A percentile compares a stretch with the other conserved stretches of the same genome.
Evolutionary conservation across 2,888 invertebrate species (phyloP).

Genomic region (Eilema sororculum): DNA sequence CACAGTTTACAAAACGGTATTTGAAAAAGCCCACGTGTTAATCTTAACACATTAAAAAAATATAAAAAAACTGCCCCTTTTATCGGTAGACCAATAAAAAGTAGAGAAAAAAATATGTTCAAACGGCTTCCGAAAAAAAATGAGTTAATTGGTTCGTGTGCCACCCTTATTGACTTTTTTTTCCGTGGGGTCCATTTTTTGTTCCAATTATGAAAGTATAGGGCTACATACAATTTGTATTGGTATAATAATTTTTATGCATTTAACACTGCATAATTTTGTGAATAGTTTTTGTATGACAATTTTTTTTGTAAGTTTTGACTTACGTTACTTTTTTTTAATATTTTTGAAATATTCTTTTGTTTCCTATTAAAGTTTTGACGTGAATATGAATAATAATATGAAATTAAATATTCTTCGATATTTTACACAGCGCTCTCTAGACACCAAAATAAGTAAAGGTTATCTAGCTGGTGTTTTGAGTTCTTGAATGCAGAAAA

Average conservation of each 20-base stretch:
- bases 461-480: too few species aligned
- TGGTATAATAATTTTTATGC: conserved; percentile 71
- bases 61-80: conserved; percentile 78
- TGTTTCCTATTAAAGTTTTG: not conserved
- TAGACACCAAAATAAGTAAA: too few species aligned
- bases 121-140: conserved; percentile 72
- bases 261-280: conserved; percentile 67
- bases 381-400: not conserved
- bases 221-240: conserved; percentile 70
- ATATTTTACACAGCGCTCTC: not conserved
- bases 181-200: conserved; percentile 80
- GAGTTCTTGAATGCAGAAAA: too few species aligned
- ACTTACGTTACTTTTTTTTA: not conserved
- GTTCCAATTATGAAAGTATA: conserved; percentile 67
- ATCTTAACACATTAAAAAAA: conserved; percentile 73
- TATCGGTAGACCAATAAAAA: conserved; percentile 76
- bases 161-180: conserved; percentile 67
- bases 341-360: not conserved
- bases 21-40: conserved; percentile 69
- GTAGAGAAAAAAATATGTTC: conserved; percentile 67
- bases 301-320: not conserved
- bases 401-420: not conserved
- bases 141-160: conserved; percentile 82
- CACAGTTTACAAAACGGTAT: conserved; percentile 68
- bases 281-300: conserved; percentile 28